Base-by-base conservation (phyloP, 2,797 vertebrate species). In the Cyprinodon diabolis region DNA sequence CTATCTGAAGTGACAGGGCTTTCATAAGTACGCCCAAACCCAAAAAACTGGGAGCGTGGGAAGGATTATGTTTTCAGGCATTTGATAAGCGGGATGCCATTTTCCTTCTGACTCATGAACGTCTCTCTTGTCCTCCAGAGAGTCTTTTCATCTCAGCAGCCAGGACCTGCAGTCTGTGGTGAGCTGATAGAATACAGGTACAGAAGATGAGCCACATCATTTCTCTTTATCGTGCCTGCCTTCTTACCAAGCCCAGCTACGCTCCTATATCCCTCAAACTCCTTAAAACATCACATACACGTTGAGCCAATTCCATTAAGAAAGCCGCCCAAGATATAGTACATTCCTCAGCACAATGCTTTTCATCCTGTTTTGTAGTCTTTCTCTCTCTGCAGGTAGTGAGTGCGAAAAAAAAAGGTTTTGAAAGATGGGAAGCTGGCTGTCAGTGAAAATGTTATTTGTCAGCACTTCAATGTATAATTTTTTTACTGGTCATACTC, bases 111-210 rank as follows among this genome's bases (percentile, higher is more conserved):
- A 93, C 90, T 93, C 88, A 80, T 72, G 78, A 83, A 90, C 76
- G 79, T 93, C 90, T 91, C 89, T 91, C 91, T 93, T 93, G 93
- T 93, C 93, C 92, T 92, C 91, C 85, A 72, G 90, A 91, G 92
- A 92, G 89, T 90, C 87, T 93, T 65, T 93, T 94, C 92, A 93
- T 93, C 92, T 91, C 75, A 80, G 85, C 88, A 91, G 90, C 90
- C 92, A 85, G 86, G 91, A 82, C 88, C 84, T 71, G 87, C 88
- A 84, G 90, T 92, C 92, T 94, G 93, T 81, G 90, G 88, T 25
- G 80, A 85, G 86, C 91, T 90, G 93, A 94, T 94, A 94, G 92
- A 94, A 88, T 90, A 91, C 90, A 93, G 92, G 91, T 92, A 89
- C 83, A 76, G 84, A 87, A 86, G 91, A 91, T 90, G 89, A 91